Evolutionary conservation across 2,888 invertebrate genomes (phyloP), one percentile per base, ranked within the genome.

Genomic region (Cryptocephalus moraei): DNA sequence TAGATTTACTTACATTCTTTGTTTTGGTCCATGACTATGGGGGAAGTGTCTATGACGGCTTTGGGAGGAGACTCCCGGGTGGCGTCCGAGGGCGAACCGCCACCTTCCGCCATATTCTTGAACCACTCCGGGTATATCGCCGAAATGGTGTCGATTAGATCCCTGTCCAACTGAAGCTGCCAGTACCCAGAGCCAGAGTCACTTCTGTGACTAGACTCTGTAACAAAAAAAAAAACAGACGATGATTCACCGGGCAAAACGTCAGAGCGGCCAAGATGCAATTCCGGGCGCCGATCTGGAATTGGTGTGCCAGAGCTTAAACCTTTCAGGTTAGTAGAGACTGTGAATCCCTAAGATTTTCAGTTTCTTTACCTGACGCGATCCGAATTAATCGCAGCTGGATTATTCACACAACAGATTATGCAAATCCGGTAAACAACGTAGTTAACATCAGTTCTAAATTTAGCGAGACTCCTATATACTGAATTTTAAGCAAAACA

Each of bases 111-210:
- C 66, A 66, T 67, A 56, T 69, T 75, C 71, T 85, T 85, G 78
- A 92, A 91, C 91, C 91, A 92, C 82, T 87, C 90, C 62, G 91
- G 91, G 76, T 91, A 91, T 73, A 90, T 89, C 65, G 88, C 86
- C 72, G 88, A 86, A 68, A 92, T 85, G 69, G 91, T 91, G 74
- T 91, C 88, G 72, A 91, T 82, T 66, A 91, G 80, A 77, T 91
- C 91, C 77, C 87, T 84, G 79, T 91, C 91, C 76, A 91, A 81
- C 74, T 90, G 88, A 71, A 91, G 84, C 76, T 86, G 86, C 91
- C 91, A 91, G 79, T 86, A 88, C 74, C 81, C 83, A 74, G 83
- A 83, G 74, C 84, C 80, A 66, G 75, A 76, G 69, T 78, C 77
- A 64, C 67, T 68, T 55, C 68, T 66, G 62, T 70, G 69, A 65